These are phyloP conservation scores for Stigmatopora nigra DNA, from an alignment of 2,113 vertebrate genomes.

Conservation along the genomic window DNA sequence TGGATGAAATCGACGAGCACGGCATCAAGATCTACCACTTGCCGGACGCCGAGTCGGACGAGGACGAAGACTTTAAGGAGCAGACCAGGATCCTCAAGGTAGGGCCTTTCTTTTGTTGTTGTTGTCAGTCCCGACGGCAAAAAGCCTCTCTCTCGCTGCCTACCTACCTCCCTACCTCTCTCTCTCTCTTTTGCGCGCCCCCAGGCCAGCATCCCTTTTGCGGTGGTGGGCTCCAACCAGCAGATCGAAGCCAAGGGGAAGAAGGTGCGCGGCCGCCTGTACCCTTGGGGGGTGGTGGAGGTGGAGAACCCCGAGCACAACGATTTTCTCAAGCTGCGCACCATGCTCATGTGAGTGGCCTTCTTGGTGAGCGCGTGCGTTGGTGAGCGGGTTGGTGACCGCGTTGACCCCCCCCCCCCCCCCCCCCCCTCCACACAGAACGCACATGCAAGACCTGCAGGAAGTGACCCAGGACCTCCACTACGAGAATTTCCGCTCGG, in stretches of 20 bases:
- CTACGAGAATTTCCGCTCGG: conserved; percentile 98
- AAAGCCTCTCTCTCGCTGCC: too few relatives aligned
- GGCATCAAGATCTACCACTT: conserved; percentile 98
- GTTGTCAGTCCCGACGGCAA: too few relatives aligned
- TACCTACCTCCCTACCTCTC: too few relatives aligned
- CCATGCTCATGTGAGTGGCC: conserved; percentile 90
- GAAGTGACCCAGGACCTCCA: conserved; percentile 98
- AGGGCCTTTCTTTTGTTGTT: neutral
- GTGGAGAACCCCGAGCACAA: conserved; percentile 98
- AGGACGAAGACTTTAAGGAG: conserved; percentile 98
- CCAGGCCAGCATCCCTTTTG: conserved; percentile 94
- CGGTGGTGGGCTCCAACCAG: conserved; percentile 96
- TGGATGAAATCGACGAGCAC: conserved; percentile 97
- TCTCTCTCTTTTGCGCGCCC: neutral
- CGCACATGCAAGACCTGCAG: conserved; percentile 98
- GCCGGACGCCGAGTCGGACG: conserved; percentile 95
- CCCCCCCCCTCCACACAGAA: conserved; percentile 66
- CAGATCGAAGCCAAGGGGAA: conserved; percentile 98
- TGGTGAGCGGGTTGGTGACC: neutral
- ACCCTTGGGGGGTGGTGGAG: conserved; percentile 97
- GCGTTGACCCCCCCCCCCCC: too few relatives aligned
- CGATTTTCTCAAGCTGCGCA: conserved; percentile 95
- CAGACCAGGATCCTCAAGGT: conserved; percentile 96
- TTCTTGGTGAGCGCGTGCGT: neutral
- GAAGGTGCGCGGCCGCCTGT: conserved; percentile 94